Conservation (phyloP, 1,140 invertebrate species). For the Oedothorax gibbosus region DNA sequence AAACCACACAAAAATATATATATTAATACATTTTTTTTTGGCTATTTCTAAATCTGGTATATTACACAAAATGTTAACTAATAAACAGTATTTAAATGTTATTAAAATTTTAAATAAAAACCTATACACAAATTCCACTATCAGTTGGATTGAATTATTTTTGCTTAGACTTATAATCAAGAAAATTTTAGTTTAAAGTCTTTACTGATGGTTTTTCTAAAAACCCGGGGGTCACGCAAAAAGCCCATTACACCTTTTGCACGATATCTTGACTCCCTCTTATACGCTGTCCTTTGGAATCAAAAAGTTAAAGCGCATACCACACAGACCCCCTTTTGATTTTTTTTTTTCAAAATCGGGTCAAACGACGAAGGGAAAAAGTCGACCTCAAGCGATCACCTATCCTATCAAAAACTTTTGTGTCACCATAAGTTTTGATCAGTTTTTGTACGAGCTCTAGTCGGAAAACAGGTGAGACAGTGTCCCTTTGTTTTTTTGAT, state of each 20-base stretch:
- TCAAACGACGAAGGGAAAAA: not conserved
- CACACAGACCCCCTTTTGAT: not conserved
- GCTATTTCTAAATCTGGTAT: too few relatives aligned
- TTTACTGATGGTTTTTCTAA: constrained; percentile 9
- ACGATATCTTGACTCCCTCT: not conserved
- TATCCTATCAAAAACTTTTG: not conserved
- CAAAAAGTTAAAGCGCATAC: not conserved
- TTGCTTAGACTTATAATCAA: too few relatives aligned
- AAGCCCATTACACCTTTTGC: constrained; percentile 12
- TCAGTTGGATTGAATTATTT: too few relatives aligned
- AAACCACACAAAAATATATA: too few relatives aligned
- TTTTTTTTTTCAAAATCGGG: constrained; percentile 4
- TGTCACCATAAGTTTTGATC: not conserved
- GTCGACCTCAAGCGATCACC: constrained; percentile 1
- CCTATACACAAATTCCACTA: too few relatives aligned
- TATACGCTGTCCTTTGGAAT: not conserved
- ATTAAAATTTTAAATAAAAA: too few relatives aligned
- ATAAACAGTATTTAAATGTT: too few relatives aligned
- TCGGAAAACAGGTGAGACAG: not conserved
- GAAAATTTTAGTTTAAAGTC: too few relatives aligned
- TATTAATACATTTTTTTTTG: too few relatives aligned
- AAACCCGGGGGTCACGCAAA: constrained; percentile 19
- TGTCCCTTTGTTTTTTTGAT: not conserved
- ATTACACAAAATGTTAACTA: too few relatives aligned
- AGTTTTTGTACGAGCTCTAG: constrained; percentile 15